A percentile compares a stretch with the other conserved stretches of the same genome.
Evolutionary conservation across 2,113 vertebrate genomes (phyloP).

Genomic region (Epinephelus fuscoguttatus): DNA sequence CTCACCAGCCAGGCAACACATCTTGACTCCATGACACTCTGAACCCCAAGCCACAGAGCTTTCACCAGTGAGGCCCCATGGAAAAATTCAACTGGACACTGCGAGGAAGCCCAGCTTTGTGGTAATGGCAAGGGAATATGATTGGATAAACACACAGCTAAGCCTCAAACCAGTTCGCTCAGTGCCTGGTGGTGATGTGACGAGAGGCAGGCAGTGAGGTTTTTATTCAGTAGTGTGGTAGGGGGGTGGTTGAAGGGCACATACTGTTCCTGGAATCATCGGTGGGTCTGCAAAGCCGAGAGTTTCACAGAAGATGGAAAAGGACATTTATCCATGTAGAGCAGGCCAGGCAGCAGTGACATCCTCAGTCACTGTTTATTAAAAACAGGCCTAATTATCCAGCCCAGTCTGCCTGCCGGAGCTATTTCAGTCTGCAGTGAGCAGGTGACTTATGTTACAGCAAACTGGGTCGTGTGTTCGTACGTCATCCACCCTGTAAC

Average conservation of each 20-base stretch:
- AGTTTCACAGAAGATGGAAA: slow-evolving; percentile 26
- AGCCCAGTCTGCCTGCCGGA: not conserved
- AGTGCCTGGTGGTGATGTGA: slow-evolving; percentile 54
- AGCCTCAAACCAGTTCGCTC: slow-evolving; percentile 44
- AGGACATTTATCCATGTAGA: slow-evolving; percentile 34
- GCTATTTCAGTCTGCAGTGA: slow-evolving; percentile 40
- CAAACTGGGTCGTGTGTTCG: slow-evolving; percentile 33
- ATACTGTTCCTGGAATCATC: slow-evolving; percentile 28
- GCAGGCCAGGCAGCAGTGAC: slow-evolving; percentile 41
- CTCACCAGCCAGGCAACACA: slow-evolving; percentile 55
- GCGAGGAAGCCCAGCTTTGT: slow-evolving; percentile 59
- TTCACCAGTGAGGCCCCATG: slow-evolving; percentile 61
- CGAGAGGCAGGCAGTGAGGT: slow-evolving; percentile 41
- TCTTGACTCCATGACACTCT: slow-evolving; percentile 57
- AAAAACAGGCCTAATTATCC: slow-evolving; percentile 69
- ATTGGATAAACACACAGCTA: slow-evolving; percentile 73
- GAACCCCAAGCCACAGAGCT: slow-evolving; percentile 63
- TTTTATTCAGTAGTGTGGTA: not conserved
- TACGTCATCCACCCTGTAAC: slow-evolving; percentile 46
- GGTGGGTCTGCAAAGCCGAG: not conserved
- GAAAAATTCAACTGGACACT: slow-evolving; percentile 69
- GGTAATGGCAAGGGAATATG: slow-evolving; percentile 62
- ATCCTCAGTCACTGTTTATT: slow-evolving; percentile 61
- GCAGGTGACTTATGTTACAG: slow-evolving; percentile 50
- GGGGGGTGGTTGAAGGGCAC: slow-evolving; percentile 26